A percentile compares a stretch with the other conserved stretches of the same genome.
These are phyloP conservation scores for Vulpes lagopus DNA, from an alignment of 2,113 vertebrate genomes.

Conservation along the genomic window DNA sequence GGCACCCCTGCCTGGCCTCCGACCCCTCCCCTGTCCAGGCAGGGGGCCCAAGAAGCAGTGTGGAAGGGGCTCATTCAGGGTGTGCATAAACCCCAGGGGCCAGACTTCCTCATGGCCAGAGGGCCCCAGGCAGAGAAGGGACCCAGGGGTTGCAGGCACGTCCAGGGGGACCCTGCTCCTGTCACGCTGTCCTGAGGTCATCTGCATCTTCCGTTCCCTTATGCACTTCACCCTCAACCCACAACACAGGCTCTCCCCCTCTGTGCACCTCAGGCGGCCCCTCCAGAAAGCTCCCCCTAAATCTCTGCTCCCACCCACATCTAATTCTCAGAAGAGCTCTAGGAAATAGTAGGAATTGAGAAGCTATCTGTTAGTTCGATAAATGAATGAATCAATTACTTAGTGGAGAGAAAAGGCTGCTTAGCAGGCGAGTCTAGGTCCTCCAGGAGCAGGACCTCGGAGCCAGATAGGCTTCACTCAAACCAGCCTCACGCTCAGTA, in stretches of 20 bases:
- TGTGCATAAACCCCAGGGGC: not conserved
- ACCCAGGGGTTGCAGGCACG: not conserved
- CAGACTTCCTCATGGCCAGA: not conserved
- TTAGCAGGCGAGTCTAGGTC: not conserved
- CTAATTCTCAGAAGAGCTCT: conserved; percentile 22
- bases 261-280: not conserved
- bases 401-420: not conserved
- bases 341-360: not conserved
- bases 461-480: not conserved
- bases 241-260: not conserved
- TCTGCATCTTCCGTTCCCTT: not conserved
- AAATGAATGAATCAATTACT: not conserved
- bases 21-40: not conserved
- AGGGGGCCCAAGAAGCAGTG: not conserved
- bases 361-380: not conserved
- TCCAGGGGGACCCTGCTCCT: not conserved
- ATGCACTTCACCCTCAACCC: not conserved
- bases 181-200: not conserved
- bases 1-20: not conserved
- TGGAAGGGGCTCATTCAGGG: not conserved
- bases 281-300: not conserved
- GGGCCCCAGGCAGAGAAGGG: not conserved
- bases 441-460: not conserved
- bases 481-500: not conserved
- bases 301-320: not conserved